These are phyloP conservation scores for Acanthosepion pharaonis DNA, from an alignment of 2,888 invertebrate genomes.

Conservation along the genomic window DNA sequence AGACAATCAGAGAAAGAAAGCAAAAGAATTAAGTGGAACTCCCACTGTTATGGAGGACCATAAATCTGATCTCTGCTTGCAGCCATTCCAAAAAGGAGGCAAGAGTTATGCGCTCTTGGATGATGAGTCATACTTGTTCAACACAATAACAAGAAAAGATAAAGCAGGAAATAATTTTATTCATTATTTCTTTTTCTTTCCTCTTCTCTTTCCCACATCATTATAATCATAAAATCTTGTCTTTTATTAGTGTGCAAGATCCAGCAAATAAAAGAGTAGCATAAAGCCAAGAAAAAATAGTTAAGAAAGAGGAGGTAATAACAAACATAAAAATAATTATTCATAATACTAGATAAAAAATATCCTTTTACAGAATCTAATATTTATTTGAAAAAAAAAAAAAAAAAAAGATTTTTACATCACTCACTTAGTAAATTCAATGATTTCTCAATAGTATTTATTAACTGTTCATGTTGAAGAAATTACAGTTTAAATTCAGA, in stretches of 20 bases:
- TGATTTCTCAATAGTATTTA: background rate
- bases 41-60: background rate
- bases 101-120: slow-evolving; percentile 13
- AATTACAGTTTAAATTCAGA: background rate
- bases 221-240: background rate
- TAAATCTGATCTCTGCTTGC: slow-evolving; percentile 3
- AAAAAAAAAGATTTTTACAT: background rate
- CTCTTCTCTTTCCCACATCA: background rate
- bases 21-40: background rate
- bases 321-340: background rate
- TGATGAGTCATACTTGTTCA: background rate
- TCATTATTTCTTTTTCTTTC: background rate
- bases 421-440: background rate
- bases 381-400: no score
- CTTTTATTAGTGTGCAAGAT: background rate
- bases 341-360: background rate
- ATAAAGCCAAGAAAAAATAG: background rate
- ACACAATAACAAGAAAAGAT: slow-evolving; percentile 8
- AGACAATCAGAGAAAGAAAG: background rate
- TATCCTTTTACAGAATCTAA: background rate
- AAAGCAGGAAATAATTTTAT: background rate
- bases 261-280: background rate
- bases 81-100: background rate
- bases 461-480: background rate
- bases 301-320: background rate